Evolutionary conservation across 2,888 invertebrate genomes (phyloP).

Genomic region (Bombylius discolor): DNA sequence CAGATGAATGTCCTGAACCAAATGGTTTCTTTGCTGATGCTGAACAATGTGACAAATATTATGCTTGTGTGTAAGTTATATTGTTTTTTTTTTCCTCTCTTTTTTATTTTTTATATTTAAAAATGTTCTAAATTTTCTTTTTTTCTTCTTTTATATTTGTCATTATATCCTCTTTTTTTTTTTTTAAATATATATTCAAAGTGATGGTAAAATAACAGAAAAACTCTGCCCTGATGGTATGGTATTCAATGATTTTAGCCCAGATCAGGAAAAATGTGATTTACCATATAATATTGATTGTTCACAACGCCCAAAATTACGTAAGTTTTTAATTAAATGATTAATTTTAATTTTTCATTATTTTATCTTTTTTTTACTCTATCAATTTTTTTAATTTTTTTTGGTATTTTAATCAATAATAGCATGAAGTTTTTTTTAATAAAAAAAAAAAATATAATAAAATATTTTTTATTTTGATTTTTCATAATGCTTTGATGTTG

Average conservation of each 20-base stretch:
- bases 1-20: conserved; percentile 63
- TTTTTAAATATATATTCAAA: conserved; percentile 26
- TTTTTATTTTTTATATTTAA: conserved; percentile 21
- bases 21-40: conserved; percentile 76
- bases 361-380: too few species aligned
- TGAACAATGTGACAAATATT: conserved; percentile 79
- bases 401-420: too few species aligned
- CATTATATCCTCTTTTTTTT: conserved; percentile 3
- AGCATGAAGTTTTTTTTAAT: too few species aligned
- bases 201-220: conserved; percentile 57
- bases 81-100: too few species aligned
- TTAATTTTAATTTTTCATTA: too few species aligned
- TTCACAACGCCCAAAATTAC: conserved; percentile 58
- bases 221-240: conserved; percentile 79
- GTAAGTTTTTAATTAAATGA: conserved; percentile 44
- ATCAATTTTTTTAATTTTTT: too few species aligned
- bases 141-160: neutral
- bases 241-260: conserved; percentile 78
- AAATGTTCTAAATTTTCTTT: too few species aligned
- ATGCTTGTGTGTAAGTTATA: conserved; percentile 51
- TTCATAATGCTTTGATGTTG: too few species aligned
- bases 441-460: too few species aligned
- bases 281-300: conserved; percentile 79
- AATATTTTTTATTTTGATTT: too few species aligned
- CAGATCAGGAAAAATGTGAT: conserved; percentile 74